phyloP scores from a whole-genome alignment of 2,113 vertebrate species.

The Etia nguti region DNA sequence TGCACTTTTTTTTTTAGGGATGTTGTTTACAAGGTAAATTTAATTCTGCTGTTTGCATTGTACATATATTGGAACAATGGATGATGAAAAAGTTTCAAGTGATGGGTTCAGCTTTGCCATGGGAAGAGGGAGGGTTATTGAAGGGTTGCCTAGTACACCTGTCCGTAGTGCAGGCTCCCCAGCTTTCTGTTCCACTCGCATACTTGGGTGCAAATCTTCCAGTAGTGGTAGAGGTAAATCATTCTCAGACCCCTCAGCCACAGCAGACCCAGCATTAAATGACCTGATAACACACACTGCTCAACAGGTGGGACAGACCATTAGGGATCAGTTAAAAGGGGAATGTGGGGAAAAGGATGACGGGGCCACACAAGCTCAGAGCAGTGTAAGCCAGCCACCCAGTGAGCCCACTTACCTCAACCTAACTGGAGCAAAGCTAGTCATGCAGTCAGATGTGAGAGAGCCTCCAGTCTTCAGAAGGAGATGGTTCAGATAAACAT shows the following conservation, averaged over 20 bases:
- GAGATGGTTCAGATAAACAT: not conserved
- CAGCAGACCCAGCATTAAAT: not conserved
- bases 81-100: not conserved
- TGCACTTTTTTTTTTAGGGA: not conserved
- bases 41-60: no score
- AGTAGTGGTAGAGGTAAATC: not conserved
- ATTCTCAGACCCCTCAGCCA: not conserved
- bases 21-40: not conserved
- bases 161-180: not conserved
- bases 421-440: not conserved
- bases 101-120: no score
- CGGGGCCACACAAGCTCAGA: not conserved
- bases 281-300: not conserved
- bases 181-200: not conserved
- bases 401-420: not conserved
- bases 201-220: not conserved
- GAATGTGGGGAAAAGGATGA: not conserved
- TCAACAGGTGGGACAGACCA: not conserved
- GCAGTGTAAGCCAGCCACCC: not conserved
- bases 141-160: not conserved
- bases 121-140: not conserved
- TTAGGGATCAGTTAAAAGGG: not conserved
- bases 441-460: not conserved
- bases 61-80: not conserved
- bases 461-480: not conserved